Percentiles rank a stretch among this genome's conserved stretches.
phyloP scores from a whole-genome alignment of 2,113 vertebrate genomes.

The Phylloscopus whistleri region DNA sequence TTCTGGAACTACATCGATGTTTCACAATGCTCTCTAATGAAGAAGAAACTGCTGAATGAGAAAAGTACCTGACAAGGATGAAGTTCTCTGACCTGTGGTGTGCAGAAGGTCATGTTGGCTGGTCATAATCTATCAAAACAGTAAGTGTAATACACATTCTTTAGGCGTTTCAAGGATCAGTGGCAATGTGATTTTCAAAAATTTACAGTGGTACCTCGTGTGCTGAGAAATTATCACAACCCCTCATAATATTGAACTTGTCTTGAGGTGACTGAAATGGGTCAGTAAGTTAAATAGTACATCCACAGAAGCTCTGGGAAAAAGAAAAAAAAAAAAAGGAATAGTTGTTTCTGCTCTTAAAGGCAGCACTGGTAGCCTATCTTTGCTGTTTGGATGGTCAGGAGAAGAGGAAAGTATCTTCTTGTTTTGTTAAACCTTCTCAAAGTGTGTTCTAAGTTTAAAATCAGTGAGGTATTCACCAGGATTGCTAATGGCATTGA shows the following conservation, averaged over 20 bases:
- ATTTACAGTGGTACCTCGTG: not conserved
- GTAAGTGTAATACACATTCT: not conserved
- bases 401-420: not conserved
- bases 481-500: not conserved
- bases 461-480: not conserved
- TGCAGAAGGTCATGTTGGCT: not conserved
- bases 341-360: not conserved
- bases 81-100: conserved; percentile 20
- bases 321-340: not conserved
- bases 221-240: not conserved
- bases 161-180: conserved; percentile 43
- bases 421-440: not conserved
- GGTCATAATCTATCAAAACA: conserved; percentile 33
- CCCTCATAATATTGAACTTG: conserved; percentile 15
- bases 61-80: not conserved
- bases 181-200: conserved; percentile 20
- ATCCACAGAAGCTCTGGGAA: not conserved
- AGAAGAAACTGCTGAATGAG: conserved; percentile 17
- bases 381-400: not conserved
- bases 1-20: not conserved
- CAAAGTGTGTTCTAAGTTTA: not conserved
- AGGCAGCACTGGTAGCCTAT: not conserved
- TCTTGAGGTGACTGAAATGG: conserved; percentile 4
- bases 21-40: not conserved
- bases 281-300: conserved; percentile 3